A percentile compares a stretch with the other conserved stretches of the same genome.
Conservation (phyloP, 2,797 vertebrate genomes). For the Bothrops alternatus region DNA sequence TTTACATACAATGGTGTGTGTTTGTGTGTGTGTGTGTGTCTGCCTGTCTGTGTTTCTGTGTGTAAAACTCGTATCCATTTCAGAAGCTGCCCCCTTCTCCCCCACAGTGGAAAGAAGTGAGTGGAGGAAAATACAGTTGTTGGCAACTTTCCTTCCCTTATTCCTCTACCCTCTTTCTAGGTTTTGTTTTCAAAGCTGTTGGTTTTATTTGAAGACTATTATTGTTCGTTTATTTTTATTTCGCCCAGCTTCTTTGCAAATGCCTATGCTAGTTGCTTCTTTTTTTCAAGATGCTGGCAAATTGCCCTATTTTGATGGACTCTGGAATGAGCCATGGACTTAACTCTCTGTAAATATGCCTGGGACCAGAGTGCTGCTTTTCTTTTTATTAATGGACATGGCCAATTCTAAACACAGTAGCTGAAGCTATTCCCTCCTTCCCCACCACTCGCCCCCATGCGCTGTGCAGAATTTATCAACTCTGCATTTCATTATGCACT, state of each 20-base stretch:
- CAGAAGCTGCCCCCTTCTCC: neutral
- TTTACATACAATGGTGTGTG: neutral
- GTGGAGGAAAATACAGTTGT: neutral
- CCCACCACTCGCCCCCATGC: neutral
- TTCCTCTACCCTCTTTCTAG: neutral
- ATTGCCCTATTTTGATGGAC: neutral
- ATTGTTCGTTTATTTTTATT: neutral
- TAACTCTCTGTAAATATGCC: neutral
- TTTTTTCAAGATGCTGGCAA: neutral
- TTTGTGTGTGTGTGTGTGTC: neutral
- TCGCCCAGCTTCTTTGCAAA: neutral
- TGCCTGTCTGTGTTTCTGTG: neutral
- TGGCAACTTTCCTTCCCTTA: no score
- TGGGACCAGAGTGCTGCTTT: neutral
- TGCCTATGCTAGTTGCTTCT: neutral
- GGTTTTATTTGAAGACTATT: neutral
- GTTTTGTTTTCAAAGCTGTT: neutral
- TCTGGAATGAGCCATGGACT: neutral
- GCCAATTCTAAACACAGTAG: slow-evolving; percentile 68
- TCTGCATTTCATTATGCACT: slow-evolving; percentile 31
- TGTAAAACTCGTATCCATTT: neutral
- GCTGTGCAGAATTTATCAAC: slow-evolving; percentile 25
- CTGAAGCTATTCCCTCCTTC: neutral
- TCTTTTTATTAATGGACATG: slow-evolving; percentile 70
- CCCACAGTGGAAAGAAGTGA: neutral